These are phyloP conservation scores for Blastomussa wellsi DNA, from an alignment of 92 coral and sea anemone species.

Conservation along the genomic window DNA sequence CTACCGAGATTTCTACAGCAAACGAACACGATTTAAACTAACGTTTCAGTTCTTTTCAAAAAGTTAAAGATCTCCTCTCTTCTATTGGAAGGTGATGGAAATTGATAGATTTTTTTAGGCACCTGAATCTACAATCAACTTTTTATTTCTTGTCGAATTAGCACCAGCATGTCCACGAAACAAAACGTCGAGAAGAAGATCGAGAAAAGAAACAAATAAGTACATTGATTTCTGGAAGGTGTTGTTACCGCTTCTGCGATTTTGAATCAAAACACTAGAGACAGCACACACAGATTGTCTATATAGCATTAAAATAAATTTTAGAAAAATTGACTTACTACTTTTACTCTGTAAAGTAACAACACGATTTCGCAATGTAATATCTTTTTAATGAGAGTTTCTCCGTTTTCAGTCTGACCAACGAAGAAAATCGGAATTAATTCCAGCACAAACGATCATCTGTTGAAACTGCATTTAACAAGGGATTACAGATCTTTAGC, in stretches of 20 bases:
- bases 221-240: background rate
- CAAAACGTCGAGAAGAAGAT: background rate
- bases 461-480: conserved; percentile 20
- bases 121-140: background rate
- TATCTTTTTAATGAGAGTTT: background rate
- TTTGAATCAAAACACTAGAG: background rate
- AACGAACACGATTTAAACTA: background rate
- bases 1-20: background rate
- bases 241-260: background rate
- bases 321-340: too few species aligned
- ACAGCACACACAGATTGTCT: background rate
- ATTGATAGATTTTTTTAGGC: background rate
- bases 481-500: conserved; percentile 9
- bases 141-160: background rate
- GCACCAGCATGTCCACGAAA: background rate
- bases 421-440: conserved; percentile 9
- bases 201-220: background rate
- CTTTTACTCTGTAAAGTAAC: too few species aligned
- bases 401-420: background rate
- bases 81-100: background rate
- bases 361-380: background rate
- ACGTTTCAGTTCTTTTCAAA: background rate
- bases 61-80: background rate
- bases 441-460: conserved; percentile 36
- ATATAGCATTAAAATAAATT: too few species aligned